phyloP scores from a whole-genome alignment of 53 echinoderm and acorn worm species.

The Crossaster papposus region DNA sequence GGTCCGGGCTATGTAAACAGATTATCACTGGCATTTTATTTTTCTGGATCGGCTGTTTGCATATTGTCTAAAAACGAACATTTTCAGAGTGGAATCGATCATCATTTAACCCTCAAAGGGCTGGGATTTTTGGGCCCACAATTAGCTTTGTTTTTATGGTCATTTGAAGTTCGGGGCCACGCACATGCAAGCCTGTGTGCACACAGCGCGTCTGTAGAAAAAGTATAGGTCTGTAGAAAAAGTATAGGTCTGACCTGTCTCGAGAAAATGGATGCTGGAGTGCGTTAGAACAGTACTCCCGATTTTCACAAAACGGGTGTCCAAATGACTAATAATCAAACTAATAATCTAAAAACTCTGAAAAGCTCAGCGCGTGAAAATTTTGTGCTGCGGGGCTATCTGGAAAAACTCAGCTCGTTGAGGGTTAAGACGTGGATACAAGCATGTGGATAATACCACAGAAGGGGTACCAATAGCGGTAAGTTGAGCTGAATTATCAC shows the following conservation, averaged over 20 bases:
- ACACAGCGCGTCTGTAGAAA: not conserved
- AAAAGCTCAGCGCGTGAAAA: not conserved
- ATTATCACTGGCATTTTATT: too few species aligned
- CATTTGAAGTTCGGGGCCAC: not conserved
- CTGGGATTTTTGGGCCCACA: too few species aligned
- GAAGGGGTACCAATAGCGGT: too few species aligned
- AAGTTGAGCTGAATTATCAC: too few species aligned
- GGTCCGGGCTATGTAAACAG: too few species aligned
- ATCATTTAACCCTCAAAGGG: too few species aligned
- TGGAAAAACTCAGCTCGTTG: not conserved
- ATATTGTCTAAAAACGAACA: too few species aligned
- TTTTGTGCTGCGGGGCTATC: not conserved
- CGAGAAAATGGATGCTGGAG: not conserved
- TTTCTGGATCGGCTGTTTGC: too few species aligned
- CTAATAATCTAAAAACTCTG: not conserved
- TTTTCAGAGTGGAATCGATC: too few species aligned
- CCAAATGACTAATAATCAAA: not conserved
- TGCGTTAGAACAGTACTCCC: not conserved
- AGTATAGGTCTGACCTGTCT: not conserved
- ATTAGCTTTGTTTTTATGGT: too few species aligned
- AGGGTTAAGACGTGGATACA: not conserved
- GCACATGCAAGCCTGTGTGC: not conserved
- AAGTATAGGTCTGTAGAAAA: not conserved
- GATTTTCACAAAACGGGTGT: slow-evolving; percentile 18
- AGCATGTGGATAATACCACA: too few species aligned